Evolutionary conservation across 2,797 vertebrate genomes (phyloP), one percentile per base, ranked within the genome.

Genomic region (Artibeus jamaicensis): DNA sequence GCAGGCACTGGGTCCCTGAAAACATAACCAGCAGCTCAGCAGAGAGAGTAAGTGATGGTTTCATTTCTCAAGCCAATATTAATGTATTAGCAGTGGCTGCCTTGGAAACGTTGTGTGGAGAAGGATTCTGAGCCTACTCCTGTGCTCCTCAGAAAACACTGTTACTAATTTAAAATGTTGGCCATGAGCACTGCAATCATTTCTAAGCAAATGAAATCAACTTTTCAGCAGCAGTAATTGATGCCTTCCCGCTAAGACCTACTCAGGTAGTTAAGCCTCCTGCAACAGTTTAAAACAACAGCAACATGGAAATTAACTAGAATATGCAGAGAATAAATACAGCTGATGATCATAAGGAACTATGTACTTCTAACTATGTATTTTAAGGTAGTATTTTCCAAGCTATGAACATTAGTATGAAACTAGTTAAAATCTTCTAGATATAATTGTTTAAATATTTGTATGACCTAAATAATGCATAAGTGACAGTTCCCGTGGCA

Each of bases 1-100:
- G 68, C 90, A 93, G 96, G 86, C 42, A 95, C 95, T 22, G 39
- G 71, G 90, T 77, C 90, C 94, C 92, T 92, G 91, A 93, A 93
- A 92, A 88, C 91, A 48, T 4, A 29, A 71, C 46, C 55, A 59
- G 53, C 22, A n/a, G 21, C 46, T 39, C 82, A n/a, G 26, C 18
- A 62, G 42, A 37, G 15, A 48, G 21, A 34, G 34, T 24, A 32
- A 59, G 57, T 4, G 12, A 11, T 53, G 57, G 48, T 86, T 62
- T 86, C 5, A 7, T 18, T 65, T 79, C n/a, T 79, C 65, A 11
- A 4, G 50, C 55, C 34, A 42, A 8, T 15, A 21, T 9, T 39
- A 62, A 46, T 1, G 73, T 32, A 65, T 15, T 34, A 74, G 32
- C 8, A 68, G 1, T n/a, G 79, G 29, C 50, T 68, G 65, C 14